Evolutionary conservation across 2,888 invertebrate genomes (phyloP).

Genomic region (Tachystola acroxantha): DNA sequence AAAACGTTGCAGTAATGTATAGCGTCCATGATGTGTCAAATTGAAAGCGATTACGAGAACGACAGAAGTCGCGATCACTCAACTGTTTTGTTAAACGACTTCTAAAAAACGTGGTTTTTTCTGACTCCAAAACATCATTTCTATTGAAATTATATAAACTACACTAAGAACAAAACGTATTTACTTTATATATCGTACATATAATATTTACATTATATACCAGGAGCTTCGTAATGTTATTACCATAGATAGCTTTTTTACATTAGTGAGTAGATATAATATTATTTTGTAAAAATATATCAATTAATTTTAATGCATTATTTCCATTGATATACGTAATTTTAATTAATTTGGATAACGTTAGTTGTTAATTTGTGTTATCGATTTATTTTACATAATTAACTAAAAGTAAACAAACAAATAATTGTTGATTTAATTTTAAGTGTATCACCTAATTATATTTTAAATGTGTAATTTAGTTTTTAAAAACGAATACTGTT

Average conservation of each 20-base stretch:
- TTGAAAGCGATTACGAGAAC: no score
- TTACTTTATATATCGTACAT: background rate
- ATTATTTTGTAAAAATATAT: background rate
- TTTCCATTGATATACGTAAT: slow-evolving; percentile 5
- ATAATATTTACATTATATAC: slow-evolving; percentile 12
- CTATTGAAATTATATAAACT: no score
- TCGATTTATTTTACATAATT: background rate
- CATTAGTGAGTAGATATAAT: slow-evolving; percentile 19
- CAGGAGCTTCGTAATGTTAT: slow-evolving; percentile 59
- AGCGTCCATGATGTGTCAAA: no score
- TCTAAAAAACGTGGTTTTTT: no score
- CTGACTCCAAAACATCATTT: no score
- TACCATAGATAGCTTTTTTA: slow-evolving; percentile 50
- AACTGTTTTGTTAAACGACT: no score
- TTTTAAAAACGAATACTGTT: background rate
- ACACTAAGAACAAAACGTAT: no score
- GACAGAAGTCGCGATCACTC: no score
- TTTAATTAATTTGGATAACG: background rate
- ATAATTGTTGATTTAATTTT: slow-evolving; percentile 5
- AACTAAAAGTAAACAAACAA: background rate
- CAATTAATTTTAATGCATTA: background rate
- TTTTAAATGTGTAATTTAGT: background rate
- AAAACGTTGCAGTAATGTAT: no score
- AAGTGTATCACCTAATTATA: no score
- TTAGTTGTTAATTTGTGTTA: background rate